Conservation (phyloP, 2,888 invertebrate genomes). For the Phaedon cochleariae region DNA sequence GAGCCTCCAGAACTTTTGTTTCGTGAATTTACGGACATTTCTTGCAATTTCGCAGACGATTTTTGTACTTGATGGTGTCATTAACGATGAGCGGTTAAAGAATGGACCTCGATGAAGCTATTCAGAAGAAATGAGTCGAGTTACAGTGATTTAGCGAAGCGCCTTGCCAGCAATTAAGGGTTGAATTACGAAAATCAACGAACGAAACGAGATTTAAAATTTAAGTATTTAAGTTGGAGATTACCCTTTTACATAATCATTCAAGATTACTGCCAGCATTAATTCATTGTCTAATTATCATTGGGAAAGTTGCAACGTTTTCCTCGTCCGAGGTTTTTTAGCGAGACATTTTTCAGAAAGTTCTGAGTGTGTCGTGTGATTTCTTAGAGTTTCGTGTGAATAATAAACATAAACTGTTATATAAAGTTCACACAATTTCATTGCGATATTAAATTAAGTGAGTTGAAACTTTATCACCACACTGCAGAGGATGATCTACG, state of each 20-base stretch:
- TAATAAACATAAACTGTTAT: too few species aligned
- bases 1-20: background rate
- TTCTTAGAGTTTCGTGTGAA: too few species aligned
- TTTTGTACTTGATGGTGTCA: background rate
- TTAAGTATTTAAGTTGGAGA: background rate
- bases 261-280: background rate
- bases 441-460: too few species aligned
- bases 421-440: too few species aligned
- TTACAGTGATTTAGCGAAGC: background rate
- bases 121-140: background rate
- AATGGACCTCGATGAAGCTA: background rate
- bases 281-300: background rate
- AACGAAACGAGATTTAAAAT: background rate
- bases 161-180: background rate
- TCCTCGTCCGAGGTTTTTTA: background rate
- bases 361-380: background rate
- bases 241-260: slow-evolving; percentile 2
- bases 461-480: too few species aligned
- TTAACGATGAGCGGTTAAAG: background rate
- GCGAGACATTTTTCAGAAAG: background rate
- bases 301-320: background rate
- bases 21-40: background rate
- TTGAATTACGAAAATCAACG: slow-evolving; percentile 1
- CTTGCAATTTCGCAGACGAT: background rate
- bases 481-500: too few species aligned